These are phyloP conservation scores for Taphrorychus bicolor DNA, from an alignment of 2,888 invertebrate genomes.

Conservation along the genomic window DNA sequence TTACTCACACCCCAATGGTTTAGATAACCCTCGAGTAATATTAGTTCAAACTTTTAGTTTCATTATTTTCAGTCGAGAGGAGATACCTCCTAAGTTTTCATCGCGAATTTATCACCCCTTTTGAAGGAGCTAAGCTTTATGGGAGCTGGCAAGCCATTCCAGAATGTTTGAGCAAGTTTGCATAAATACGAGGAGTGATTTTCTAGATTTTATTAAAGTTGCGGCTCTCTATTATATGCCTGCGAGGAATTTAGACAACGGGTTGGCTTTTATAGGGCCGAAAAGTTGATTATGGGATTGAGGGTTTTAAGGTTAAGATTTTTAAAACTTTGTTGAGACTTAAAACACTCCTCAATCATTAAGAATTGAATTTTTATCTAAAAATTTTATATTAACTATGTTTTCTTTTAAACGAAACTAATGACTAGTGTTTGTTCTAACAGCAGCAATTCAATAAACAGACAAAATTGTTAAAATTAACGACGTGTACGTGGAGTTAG, in stretches of 20 bases:
- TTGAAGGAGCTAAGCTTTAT: neutral
- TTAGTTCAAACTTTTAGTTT: neutral
- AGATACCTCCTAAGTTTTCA: neutral
- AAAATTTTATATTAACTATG: too few relatives aligned
- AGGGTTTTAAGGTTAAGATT: neutral
- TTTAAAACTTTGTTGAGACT: too few relatives aligned
- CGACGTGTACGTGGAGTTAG: too few relatives aligned
- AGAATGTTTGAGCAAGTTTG: neutral
- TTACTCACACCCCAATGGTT: neutral
- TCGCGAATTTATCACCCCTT: slow-evolving; percentile 3
- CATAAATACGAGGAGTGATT: neutral
- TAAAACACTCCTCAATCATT: too few relatives aligned
- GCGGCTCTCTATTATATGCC: neutral
- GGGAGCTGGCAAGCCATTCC: neutral
- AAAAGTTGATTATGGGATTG: neutral
- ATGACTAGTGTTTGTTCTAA: too few relatives aligned
- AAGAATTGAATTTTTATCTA: too few relatives aligned
- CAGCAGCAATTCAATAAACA: too few relatives aligned
- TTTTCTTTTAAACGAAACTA: too few relatives aligned
- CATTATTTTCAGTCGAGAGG: slow-evolving; percentile 1
- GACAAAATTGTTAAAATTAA: too few relatives aligned
- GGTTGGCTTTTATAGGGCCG: neutral
- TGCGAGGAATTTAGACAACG: neutral
- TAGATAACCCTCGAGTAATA: neutral
- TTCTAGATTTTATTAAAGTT: neutral